Evolutionary conservation across 2,797 vertebrate species (phyloP), one percentile per base, ranked within the genome.

Genomic region (Micromesistius poutassou): DNA sequence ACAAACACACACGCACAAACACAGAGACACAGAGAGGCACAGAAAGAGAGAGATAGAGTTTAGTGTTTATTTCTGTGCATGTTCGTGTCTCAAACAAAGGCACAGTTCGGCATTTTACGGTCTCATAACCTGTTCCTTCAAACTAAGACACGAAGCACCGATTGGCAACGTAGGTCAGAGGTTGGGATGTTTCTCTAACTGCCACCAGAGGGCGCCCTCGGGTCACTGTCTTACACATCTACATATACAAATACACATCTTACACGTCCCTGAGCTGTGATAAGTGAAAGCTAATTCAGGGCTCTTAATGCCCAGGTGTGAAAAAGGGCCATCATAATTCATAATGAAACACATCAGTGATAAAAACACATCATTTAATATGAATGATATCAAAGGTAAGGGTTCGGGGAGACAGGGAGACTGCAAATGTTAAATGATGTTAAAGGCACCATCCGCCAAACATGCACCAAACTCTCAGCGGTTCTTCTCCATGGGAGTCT

Each of bases 61-160:
- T n/a, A n/a, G 12, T 8, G 8, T 71, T 66, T 31, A 28, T 55
- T 25, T 73, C 22, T 73, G 28, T 78, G 72, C 0, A 16, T 83
- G 90, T 88, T 90, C 87, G 92, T 90, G 90, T 92, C 87, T 89
- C 14, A 42, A 42, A 42, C 40, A 14, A 42, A 97, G 95, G 96
- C 96, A 96, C 95, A 83, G 87, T 80, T 46, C n/a, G 81, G 38
- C 1, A 38, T 84, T 86, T 79, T 73, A 76, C 35, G 79, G 75
- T 85, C 77, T 75, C 2, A 74, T 72, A 77, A 79, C 72, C 50
- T 81, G n/a, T 31, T 4, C 36, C 36, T 38, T 38, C 8, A 38
- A 12, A 38, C 36, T 38, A 38, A 38, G 36, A 38, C 10, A 38
- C 10, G 36, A 38, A 38, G 6, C 7, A 7, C 7, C 6, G 9